Conservation (phyloP, 30 jellyfish, hydroid and myxozoan genomes). For the Hydractinia echinata region DNA sequence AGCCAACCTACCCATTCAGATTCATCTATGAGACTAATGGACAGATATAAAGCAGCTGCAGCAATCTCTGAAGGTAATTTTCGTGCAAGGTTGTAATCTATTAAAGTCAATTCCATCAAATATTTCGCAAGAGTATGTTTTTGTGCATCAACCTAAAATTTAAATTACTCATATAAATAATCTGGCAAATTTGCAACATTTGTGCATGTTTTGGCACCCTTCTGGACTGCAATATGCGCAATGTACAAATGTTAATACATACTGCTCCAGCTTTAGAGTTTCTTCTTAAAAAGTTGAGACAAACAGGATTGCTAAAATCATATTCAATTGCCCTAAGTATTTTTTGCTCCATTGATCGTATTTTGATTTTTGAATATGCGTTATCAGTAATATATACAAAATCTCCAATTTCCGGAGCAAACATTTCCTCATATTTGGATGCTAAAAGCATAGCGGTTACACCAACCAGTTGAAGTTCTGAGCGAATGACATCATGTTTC, state of each 20-base stretch:
- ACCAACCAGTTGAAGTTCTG: constrained; percentile 92
- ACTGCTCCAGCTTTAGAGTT: constrained; percentile 83
- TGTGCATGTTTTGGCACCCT: neutral
- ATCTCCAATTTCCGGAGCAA: constrained; percentile 97
- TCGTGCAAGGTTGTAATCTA: constrained; percentile 50
- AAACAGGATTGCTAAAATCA: constrained; percentile 80
- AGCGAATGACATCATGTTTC: constrained; percentile 60
- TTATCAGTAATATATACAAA: constrained; percentile 94
- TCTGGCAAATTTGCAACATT: neutral
- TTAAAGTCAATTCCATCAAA: constrained; percentile 77
- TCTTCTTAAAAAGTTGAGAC: constrained; percentile 76
- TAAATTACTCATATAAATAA: neutral
- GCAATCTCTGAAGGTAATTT: constrained; percentile 78
- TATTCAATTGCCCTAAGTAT: constrained; percentile 52
- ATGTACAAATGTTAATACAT: neutral
- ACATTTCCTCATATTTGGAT: constrained; percentile 94
- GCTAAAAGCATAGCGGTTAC: constrained; percentile 97
- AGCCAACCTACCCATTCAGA: constrained; percentile 67
- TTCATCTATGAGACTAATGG: constrained; percentile 55
- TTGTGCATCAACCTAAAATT: constrained; percentile 82
- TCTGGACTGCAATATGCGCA: neutral
- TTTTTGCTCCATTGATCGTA: constrained; percentile 75
- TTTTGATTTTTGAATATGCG: constrained; percentile 73
- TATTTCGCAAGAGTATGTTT: constrained; percentile 93
- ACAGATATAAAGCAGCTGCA: constrained; percentile 78